Percentiles rank a stretch among this genome's conserved stretches.
Conservation (phyloP, 2,113 vertebrate genomes). For the Myanophis thanlyinensis region DNA sequence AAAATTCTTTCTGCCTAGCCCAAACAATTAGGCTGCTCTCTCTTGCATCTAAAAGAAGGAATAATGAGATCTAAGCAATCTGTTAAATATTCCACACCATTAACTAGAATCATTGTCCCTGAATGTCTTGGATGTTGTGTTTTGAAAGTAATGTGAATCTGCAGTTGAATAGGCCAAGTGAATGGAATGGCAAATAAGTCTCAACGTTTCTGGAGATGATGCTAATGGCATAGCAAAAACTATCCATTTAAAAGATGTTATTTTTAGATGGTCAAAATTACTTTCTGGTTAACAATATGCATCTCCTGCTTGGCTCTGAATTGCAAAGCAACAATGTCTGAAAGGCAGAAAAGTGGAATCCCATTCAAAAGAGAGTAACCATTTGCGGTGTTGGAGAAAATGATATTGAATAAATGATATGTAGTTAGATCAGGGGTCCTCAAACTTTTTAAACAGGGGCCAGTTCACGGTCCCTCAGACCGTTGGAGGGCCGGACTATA, state of each 20-base stretch:
- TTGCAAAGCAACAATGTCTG: not conserved
- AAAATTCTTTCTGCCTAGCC: fast-evolving
- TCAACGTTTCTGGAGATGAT: fast-evolving
- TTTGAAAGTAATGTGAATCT: slow-evolving; percentile 11
- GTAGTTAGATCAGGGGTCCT: no score
- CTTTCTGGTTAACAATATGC: not conserved
- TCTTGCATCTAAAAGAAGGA: slow-evolving; percentile 3
- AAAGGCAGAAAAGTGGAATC: not conserved
- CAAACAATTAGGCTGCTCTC: fast-evolving
- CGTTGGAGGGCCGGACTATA: no score
- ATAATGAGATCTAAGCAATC: slow-evolving; percentile 36
- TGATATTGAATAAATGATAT: not conserved
- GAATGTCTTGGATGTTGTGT: slow-evolving; percentile 32
- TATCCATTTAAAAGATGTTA: not conserved
- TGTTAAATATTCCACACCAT: slow-evolving; percentile 23
- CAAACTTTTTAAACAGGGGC: no score
- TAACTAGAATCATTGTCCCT: slow-evolving; percentile 38
- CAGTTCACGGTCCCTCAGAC: no score
- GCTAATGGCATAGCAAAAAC: not conserved
- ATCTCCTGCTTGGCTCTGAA: not conserved
- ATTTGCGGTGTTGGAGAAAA: not conserved
- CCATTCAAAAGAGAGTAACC: not conserved
- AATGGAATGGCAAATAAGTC: fast-evolving
- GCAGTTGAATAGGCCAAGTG: slow-evolving; percentile 34
- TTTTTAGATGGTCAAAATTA: not conserved